phyloP scores from a whole-genome alignment of 2,888 invertebrate genomes.

The Chorisops tibialis region DNA sequence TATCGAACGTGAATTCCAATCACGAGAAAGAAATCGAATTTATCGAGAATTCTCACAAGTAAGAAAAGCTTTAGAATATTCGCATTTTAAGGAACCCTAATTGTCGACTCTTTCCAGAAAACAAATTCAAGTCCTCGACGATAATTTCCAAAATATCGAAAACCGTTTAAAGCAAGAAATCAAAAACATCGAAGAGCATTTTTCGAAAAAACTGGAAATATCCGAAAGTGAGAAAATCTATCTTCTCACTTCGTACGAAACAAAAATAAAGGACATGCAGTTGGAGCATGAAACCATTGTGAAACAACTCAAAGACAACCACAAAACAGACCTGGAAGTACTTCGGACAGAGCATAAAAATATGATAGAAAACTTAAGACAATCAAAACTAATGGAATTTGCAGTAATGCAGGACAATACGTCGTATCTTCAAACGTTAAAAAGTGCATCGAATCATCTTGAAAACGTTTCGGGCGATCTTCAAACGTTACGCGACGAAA shows the following conservation, averaged over 20 bases:
- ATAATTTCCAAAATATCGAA: conserved; percentile 44
- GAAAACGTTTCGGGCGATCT: conserved; percentile 41
- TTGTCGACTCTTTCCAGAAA: conserved; percentile 40
- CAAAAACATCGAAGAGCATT: conserved; percentile 40
- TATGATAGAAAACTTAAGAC: conserved; percentile 47
- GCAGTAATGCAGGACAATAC: conserved; percentile 47
- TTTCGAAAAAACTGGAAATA: conserved; percentile 41
- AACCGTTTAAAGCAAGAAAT: conserved; percentile 45
- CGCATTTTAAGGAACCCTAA: not conserved
- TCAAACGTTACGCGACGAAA: conserved; percentile 44
- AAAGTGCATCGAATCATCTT: conserved; percentile 46
- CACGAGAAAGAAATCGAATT: conserved; percentile 51
- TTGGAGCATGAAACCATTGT: conserved; percentile 45
- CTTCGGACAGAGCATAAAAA: conserved; percentile 41
- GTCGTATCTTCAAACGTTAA: conserved; percentile 47
- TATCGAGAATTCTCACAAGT: conserved; percentile 50
- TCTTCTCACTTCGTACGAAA: conserved; percentile 40
- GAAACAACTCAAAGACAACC: conserved; percentile 42
- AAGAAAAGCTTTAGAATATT: conserved; percentile 23
- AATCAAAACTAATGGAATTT: conserved; percentile 49
- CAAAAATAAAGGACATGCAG: conserved; percentile 39
- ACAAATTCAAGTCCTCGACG: conserved; percentile 47
- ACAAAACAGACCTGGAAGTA: conserved; percentile 44
- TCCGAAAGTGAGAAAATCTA: conserved; percentile 39
- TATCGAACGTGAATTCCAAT: conserved; percentile 48